Evolutionary conservation across 2,888 invertebrate genomes (phyloP).

Genomic region (Ramazzottius varieornatus): DNA sequence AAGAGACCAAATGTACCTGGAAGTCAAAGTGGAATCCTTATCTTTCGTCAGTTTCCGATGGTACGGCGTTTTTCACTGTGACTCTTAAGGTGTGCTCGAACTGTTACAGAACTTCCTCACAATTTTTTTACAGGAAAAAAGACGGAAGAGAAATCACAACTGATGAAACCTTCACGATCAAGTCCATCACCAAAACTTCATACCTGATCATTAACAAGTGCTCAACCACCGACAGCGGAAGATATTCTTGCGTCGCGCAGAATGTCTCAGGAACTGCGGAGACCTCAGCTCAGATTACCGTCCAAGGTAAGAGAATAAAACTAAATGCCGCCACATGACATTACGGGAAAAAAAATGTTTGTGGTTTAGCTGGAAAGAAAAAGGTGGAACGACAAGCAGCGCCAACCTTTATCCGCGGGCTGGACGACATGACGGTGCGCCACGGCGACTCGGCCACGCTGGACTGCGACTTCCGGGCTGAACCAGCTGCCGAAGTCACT

Average conservation of each 20-base stretch:
- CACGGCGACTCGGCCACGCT: constrained; percentile 20
- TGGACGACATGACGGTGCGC: constrained; percentile 19
- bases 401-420: constrained; percentile 2
- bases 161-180: neutral
- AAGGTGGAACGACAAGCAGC: neutral
- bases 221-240: neutral
- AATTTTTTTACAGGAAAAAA: neutral
- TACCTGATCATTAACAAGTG: neutral
- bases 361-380: neutral
- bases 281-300: neutral
- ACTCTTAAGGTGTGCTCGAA: too few relatives aligned
- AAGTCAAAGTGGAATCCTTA: neutral
- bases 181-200: neutral
- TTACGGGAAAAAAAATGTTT: too few relatives aligned
- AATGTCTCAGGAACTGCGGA: neutral
- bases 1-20: neutral
- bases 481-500: constrained; percentile 10
- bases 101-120: too few relatives aligned
- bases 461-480: constrained; percentile 20
- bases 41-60: neutral
- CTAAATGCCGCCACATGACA: too few relatives aligned
- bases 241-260: neutral
- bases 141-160: neutral
- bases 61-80: too few relatives aligned
- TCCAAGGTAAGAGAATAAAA: neutral